A percentile compares a stretch with the other conserved stretches of the same genome.
These are phyloP conservation scores for Phaonia tiefii DNA, from an alignment of 2,888 invertebrate species.

Conservation along the genomic window DNA sequence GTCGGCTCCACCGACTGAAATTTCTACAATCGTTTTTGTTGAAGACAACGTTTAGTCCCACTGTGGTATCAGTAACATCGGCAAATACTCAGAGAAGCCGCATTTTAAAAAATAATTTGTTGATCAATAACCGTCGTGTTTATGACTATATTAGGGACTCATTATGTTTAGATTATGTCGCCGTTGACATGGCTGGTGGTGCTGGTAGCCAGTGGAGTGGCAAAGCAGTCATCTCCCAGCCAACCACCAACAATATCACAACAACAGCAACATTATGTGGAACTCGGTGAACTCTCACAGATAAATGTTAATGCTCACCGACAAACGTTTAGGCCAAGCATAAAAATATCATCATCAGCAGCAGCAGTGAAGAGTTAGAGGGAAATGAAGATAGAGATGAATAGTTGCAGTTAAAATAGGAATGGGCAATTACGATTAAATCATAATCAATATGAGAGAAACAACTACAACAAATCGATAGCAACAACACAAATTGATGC, in stretches of 20 bases:
- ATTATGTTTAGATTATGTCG: constrained; percentile 68
- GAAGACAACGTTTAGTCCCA: constrained; percentile 5
- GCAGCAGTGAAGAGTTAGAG: neutral
- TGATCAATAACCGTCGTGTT: constrained; percentile 77
- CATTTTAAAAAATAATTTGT: constrained; percentile 75
- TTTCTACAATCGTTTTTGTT: too few relatives aligned
- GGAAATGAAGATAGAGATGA: neutral
- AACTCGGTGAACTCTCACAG: neutral
- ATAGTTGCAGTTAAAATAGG: neutral
- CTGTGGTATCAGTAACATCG: constrained; percentile 17
- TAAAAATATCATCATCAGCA: constrained; percentile 17
- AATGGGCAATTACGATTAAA: neutral
- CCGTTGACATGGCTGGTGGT: constrained; percentile 62
- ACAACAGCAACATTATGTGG: constrained; percentile 22
- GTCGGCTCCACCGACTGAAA: too few relatives aligned
- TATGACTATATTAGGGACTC: constrained; percentile 78
- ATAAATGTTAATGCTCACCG: constrained; percentile 29
- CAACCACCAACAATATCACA: constrained; percentile 8
- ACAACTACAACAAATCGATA: neutral
- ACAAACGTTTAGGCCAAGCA: constrained; percentile 29
- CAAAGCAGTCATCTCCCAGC: neutral
- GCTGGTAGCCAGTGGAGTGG: neutral
- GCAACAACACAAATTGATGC: neutral
- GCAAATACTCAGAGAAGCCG: constrained; percentile 52
- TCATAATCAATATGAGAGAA: constrained; percentile 17